Conservation (phyloP, 2,113 vertebrate genomes). For the Lanius ludovicianus region DNA sequence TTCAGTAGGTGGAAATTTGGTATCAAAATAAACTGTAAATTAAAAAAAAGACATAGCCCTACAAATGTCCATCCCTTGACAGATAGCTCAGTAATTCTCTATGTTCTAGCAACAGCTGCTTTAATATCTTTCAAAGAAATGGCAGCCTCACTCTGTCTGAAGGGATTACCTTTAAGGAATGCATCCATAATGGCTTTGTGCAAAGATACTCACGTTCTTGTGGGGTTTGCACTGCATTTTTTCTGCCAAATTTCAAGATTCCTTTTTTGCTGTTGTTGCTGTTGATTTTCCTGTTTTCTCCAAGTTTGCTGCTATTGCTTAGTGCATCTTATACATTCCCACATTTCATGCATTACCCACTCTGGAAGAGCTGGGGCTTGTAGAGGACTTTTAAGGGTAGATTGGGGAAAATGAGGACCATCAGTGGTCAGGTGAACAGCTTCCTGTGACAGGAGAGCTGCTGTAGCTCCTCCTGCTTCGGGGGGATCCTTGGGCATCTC, state of each 20-base stretch:
- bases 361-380: background rate
- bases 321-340: background rate
- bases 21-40: slow-evolving; percentile 25
- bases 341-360: background rate
- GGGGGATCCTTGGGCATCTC: background rate
- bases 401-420: background rate
- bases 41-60: background rate
- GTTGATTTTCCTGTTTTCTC: background rate
- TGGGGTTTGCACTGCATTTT: background rate
- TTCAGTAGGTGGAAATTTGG: background rate
- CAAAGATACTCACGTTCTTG: background rate
- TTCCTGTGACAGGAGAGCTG: background rate
- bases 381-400: background rate
- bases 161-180: slow-evolving; percentile 30
- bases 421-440: background rate
- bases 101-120: slow-evolving; percentile 38
- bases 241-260: background rate
- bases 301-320: background rate
- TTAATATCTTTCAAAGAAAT: slow-evolving; percentile 34
- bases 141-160: slow-evolving; percentile 12
- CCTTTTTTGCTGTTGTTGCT: background rate
- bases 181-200: background rate
- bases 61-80: background rate
- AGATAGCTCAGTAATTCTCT: background rate
- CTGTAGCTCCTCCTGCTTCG: background rate